A percentile compares a stretch with the other conserved stretches of the same genome.
Evolutionary conservation across 2,888 invertebrate species (phyloP).

Genomic region (Erebia aethiops): DNA sequence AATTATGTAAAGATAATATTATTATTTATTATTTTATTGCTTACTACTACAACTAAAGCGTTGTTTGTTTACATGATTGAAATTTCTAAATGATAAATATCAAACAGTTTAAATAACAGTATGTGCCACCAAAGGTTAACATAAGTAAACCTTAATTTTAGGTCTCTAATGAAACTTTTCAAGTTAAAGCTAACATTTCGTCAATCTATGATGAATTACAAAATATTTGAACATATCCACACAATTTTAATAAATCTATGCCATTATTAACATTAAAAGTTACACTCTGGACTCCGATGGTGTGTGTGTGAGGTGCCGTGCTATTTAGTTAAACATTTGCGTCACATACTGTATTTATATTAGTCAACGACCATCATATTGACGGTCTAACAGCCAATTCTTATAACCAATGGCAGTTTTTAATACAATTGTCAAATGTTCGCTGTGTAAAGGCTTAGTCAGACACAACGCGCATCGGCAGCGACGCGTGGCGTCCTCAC

Average conservation of each 20-base stretch:
- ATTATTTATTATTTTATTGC: not conserved
- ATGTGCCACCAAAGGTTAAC: not conserved
- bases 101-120: not conserved
- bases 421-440: constrained; percentile 14
- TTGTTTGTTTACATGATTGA: not conserved
- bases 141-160: not conserved
- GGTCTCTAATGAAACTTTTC: not conserved
- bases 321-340: not conserved
- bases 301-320: no score
- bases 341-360: not conserved
- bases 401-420: constrained; percentile 17
- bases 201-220: no score
- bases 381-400: constrained; percentile 10
- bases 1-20: not conserved
- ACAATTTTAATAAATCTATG: no score
- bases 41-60: no score
- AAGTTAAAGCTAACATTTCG: no score
- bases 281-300: no score
- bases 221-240: no score
- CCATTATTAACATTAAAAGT: no score
- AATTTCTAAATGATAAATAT: constrained; percentile 1
- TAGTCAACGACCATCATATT: not conserved
- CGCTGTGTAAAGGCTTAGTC: constrained; percentile 12
- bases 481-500: not conserved
- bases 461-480: not conserved